Conservation (phyloP, 2,888 invertebrate species). For the Fragum whitleyi region DNA sequence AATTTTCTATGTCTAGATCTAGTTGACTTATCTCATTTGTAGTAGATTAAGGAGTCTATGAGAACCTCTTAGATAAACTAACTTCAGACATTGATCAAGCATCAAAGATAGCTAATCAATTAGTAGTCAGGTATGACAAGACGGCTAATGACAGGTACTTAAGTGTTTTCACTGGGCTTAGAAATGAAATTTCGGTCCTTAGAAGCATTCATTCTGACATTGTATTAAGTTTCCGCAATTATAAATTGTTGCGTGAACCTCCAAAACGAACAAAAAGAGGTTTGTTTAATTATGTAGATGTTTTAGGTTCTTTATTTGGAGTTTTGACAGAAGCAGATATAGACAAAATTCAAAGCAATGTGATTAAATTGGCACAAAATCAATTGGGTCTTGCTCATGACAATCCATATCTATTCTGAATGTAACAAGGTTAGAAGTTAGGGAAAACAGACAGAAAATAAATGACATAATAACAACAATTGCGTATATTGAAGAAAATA, state of each 20-base stretch:
- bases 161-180: background rate
- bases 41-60: constrained; percentile 1
- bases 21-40: too few species aligned
- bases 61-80: background rate
- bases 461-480: constrained; percentile 6
- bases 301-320: constrained; percentile 12
- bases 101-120: background rate
- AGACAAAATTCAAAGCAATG: constrained; percentile 6
- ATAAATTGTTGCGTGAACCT: background rate
- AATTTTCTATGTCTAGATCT: constrained; percentile 18
- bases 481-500: background rate
- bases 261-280: background rate
- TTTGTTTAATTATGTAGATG: background rate
- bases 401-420: constrained; percentile 3
- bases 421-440: constrained; percentile 1
- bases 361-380: background rate
- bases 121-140: background rate
- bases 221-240: background rate
- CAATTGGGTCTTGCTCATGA: constrained; percentile 1
- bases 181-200: background rate
- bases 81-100: constrained; percentile 1
- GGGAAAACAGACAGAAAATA: constrained; percentile 11
- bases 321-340: constrained; percentile 5
- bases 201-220: background rate
- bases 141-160: background rate